Percentiles rank a stretch among this genome's conserved stretches.
phyloP scores from a whole-genome alignment of 2,113 vertebrate genomes.

The Halichoeres trimaculatus region DNA sequence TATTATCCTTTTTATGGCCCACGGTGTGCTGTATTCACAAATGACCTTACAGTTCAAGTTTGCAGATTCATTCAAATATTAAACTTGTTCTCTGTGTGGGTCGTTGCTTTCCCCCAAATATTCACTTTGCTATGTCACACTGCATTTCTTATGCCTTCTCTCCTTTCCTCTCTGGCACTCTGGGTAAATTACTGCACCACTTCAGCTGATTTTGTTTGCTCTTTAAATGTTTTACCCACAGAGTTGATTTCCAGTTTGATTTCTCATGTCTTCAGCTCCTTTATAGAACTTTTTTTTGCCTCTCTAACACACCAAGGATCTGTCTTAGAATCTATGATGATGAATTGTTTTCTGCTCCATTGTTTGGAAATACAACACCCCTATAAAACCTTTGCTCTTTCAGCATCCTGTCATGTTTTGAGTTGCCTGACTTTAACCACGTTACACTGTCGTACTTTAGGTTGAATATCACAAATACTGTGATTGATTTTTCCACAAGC shows the following conservation, averaged over 20 bases:
- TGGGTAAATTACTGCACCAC: conserved; percentile 6
- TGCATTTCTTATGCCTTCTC: conserved; percentile 9
- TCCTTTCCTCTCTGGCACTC: conserved; percentile 21
- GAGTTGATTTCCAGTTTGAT: conserved; percentile 3
- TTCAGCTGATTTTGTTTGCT: conserved; percentile 12
- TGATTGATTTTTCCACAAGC: not conserved
- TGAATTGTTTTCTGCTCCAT: conserved; percentile 21
- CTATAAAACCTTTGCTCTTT: not conserved
- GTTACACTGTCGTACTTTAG: not conserved
- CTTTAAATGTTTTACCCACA: not conserved
- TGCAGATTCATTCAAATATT: conserved; percentile 15
- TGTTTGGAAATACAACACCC: not conserved
- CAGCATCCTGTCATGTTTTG: not conserved
- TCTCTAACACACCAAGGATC: not conserved
- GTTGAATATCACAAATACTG: not conserved
- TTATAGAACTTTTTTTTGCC: not conserved
- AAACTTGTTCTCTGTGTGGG: conserved; percentile 2
- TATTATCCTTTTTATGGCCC: not conserved
- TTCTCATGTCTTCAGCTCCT: not conserved
- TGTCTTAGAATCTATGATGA: conserved; percentile 7
- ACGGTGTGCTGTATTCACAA: not conserved
- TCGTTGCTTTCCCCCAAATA: not conserved
- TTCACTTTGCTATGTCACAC: conserved; percentile 14
- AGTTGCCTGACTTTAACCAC: not conserved
- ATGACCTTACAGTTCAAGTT: conserved; percentile 10